phyloP scores from a whole-genome alignment of 2,113 vertebrate species.

The Myrmophylax atrothorax region DNA sequence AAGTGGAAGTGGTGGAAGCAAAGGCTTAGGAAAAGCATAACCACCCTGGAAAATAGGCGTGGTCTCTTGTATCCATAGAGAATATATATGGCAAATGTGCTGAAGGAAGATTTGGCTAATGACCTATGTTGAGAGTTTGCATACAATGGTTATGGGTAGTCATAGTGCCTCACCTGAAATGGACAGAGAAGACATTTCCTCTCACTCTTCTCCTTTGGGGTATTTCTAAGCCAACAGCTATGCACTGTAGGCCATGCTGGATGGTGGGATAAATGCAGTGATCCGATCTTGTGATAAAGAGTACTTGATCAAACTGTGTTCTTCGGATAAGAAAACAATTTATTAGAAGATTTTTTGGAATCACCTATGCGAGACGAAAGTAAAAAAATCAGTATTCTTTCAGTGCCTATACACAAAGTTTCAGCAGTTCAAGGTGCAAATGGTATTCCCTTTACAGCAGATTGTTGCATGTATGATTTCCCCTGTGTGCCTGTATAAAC shows the following conservation, averaged over 20 bases:
- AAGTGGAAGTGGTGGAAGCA: background rate
- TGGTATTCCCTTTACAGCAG: background rate
- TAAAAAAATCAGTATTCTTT: background rate
- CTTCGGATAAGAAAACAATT: background rate
- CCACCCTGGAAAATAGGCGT: background rate
- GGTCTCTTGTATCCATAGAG: background rate
- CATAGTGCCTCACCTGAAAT: background rate
- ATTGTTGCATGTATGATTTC: background rate
- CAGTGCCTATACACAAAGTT: background rate
- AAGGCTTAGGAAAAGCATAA: background rate
- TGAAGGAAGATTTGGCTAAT: background rate
- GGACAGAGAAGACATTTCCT: background rate
- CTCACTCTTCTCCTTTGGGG: background rate
- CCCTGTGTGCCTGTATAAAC: background rate
- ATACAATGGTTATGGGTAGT: background rate
- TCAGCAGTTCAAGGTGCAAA: background rate
- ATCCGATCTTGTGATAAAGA: background rate
- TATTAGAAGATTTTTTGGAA: background rate
- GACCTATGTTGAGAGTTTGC: background rate
- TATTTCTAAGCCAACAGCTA: background rate
- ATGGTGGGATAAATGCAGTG: background rate
- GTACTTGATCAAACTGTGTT: background rate
- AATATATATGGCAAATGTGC: background rate
- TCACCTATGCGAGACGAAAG: background rate
- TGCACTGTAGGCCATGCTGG: background rate